A percentile compares a stretch with the other conserved stretches of the same genome.
These are phyloP conservation scores for Brenthis daphne DNA, from an alignment of 2,888 invertebrate species.

Conservation along the genomic window DNA sequence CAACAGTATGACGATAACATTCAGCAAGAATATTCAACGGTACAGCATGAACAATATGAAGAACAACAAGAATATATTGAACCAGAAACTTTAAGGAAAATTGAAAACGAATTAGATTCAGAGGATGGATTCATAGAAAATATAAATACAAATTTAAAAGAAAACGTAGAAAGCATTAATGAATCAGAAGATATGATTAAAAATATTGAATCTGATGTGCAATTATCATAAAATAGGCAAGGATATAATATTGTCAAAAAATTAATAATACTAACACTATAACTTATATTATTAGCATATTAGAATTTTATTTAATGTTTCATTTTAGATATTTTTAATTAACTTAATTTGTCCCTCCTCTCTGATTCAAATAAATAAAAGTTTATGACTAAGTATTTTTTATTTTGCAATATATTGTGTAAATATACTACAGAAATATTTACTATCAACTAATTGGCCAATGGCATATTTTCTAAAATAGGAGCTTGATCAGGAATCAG, in stretches of 20 bases:
- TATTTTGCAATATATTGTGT: background rate
- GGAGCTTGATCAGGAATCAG: slow-evolving; percentile 81
- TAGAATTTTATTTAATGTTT: too few relatives aligned
- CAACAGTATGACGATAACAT: slow-evolving; percentile 34
- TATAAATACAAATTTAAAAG: slow-evolving; percentile 32
- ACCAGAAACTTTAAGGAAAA: slow-evolving; percentile 35
- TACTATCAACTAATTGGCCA: slow-evolving; percentile 45
- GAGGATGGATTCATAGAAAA: slow-evolving; percentile 51
- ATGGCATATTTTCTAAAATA: slow-evolving; percentile 62
- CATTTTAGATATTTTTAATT: too few relatives aligned
- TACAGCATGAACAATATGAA: slow-evolving; percentile 28
- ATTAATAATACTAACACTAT: background rate
- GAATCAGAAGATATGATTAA: slow-evolving; percentile 7
- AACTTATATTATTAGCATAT: background rate
- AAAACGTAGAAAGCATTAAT: slow-evolving; percentile 19
- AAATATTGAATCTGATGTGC: slow-evolving; percentile 7
- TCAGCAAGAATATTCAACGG: slow-evolving; percentile 22
- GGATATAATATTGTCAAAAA: background rate
- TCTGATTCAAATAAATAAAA: slow-evolving; percentile 9
- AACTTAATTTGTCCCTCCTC: too few relatives aligned
- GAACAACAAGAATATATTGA: slow-evolving; percentile 29
- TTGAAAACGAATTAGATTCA: slow-evolving; percentile 52
- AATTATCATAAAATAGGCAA: background rate
- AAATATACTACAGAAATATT: background rate
- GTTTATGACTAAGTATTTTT: background rate